These are phyloP conservation scores for Malacosoma neustria DNA, from an alignment of 2,888 invertebrate species.

Conservation along the genomic window DNA sequence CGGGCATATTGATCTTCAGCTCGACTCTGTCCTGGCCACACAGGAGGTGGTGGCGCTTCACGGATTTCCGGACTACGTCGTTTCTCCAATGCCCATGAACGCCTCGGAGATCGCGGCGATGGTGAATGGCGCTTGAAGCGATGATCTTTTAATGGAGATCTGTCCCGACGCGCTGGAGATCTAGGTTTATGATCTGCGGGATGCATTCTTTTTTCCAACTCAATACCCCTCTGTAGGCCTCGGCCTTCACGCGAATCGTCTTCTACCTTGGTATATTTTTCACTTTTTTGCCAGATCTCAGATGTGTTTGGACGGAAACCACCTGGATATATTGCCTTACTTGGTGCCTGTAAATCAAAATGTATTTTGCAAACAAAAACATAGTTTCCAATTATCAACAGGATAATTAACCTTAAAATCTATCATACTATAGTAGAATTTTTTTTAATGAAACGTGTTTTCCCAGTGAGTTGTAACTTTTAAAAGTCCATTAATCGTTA, in stretches of 20 bases:
- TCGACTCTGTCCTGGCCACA: slow-evolving; percentile 42
- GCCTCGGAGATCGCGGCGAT: slow-evolving; percentile 41
- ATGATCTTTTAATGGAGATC: slow-evolving; percentile 44
- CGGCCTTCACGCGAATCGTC: slow-evolving; percentile 19
- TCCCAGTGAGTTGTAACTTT: too few relatives aligned
- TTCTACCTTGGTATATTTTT: slow-evolving; percentile 21
- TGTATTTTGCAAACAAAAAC: slow-evolving; percentile 45
- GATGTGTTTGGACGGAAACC: slow-evolving; percentile 37
- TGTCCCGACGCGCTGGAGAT: slow-evolving; percentile 41
- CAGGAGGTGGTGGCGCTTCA: slow-evolving; percentile 51
- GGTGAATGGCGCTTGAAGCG: slow-evolving; percentile 46
- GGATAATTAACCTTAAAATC: too few relatives aligned
- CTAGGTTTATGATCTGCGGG: slow-evolving; percentile 22
- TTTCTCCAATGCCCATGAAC: slow-evolving; percentile 61
- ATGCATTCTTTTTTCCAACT: not conserved
- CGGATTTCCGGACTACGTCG: slow-evolving; percentile 39
- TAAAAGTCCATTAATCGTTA: too few relatives aligned
- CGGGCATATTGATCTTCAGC: slow-evolving; percentile 14
- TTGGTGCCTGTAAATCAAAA: slow-evolving; percentile 66
- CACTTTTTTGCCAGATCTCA: slow-evolving; percentile 35
- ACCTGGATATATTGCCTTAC: slow-evolving; percentile 57
- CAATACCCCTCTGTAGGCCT: not conserved
- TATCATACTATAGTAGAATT: too few relatives aligned
- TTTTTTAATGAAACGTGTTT: too few relatives aligned
- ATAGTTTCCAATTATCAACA: too few relatives aligned